Evolutionary conservation across 2,113 vertebrate species (phyloP), one percentile per base, ranked within the genome.

Genomic region (Nematolebias whitei): DNA sequence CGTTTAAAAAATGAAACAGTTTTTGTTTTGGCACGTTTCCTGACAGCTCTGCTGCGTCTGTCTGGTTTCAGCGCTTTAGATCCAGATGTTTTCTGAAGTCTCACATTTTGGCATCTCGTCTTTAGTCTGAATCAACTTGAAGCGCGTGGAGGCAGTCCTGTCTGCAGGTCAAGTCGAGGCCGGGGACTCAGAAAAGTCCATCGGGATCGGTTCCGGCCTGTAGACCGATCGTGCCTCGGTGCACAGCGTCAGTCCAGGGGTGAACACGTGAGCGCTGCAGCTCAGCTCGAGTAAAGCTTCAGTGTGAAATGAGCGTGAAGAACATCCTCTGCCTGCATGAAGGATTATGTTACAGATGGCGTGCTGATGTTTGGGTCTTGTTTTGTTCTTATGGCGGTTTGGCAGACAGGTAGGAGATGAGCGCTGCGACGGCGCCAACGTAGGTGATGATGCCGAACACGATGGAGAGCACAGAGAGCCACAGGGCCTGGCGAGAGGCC

Each of bases 361-460:
- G 58, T 72, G 71, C 60, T 19, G 41, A 57, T 60, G 19, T 70
- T 64, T 24, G 26, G 9, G 19, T 29, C 1, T 16, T 1, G 6
- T 39, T 47, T 2, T 2, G 41, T 41, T 58, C 26, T 90, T 92
- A 93, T 0, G 93, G 93, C 0, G 92, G 94, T 52, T 93, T 93
- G 43, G 91, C 95, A 5, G 95, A 95, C 71, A 96, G 89, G 88
- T 95, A 96, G 67, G 95, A 91, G 14, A 95, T 93, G 74, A 97
- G 83, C 1, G 92, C 95, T 15, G 93, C 91, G 66, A 95, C 89
- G 48, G 95, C 94, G 0, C 94, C 95, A 13, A 91, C 85, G 71
- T 96, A 96, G 0, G 90, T 95, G 56, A 96, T 92, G 84, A 96
- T 90, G 12, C 95, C 95, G 12, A 96, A 93, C 69, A 95, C 90